Conservation (phyloP, 2,113 vertebrate species). For the Rhizomys pruinosus region DNA sequence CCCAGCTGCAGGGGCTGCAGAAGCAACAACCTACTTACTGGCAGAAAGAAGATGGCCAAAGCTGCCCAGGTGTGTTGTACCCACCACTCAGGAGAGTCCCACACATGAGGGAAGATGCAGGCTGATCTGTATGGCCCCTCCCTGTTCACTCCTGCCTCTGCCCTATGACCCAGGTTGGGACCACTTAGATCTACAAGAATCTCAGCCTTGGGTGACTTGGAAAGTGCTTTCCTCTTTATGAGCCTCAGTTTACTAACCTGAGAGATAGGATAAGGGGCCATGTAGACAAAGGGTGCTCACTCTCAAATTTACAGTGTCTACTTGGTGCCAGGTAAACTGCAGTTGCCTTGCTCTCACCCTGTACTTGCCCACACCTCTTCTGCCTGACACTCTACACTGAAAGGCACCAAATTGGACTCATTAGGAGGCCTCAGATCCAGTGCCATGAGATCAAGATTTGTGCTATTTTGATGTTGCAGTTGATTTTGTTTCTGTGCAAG, state of each 20-base stretch:
- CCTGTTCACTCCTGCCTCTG: neutral
- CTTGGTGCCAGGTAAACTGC: accelerated
- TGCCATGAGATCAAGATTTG: neutral
- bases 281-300: neutral
- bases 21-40: neutral
- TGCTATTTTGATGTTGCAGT: neutral
- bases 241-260: neutral
- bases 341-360: accelerated
- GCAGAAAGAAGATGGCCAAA: neutral
- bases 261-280: neutral
- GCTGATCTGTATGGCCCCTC: accelerated
- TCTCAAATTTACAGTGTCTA: no score
- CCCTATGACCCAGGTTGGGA: neutral
- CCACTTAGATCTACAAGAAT: neutral
- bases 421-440: neutral
- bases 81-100: neutral
- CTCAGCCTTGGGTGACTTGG: neutral
- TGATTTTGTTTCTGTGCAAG: neutral
- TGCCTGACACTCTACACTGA: accelerated
- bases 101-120: neutral
- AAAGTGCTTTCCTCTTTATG: neutral
- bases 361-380: neutral
- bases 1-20: neutral
- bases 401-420: neutral
- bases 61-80: neutral